Evolutionary conservation across 2,888 invertebrate genomes (phyloP).

Genomic region (Tubulanus polymorphus): DNA sequence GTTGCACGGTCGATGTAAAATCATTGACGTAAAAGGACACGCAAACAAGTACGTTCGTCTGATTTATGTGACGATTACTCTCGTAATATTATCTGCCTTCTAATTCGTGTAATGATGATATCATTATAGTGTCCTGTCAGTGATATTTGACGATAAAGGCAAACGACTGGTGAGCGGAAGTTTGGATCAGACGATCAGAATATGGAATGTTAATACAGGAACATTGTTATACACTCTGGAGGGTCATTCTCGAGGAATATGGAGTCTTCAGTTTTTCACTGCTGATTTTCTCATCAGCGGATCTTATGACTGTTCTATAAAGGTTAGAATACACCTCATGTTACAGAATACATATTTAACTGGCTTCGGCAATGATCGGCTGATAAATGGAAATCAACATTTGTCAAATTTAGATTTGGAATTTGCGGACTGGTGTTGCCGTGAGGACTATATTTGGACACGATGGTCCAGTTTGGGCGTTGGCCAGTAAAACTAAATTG

Average conservation of each 20-base stretch:
- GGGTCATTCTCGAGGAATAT: constrained; percentile 43
- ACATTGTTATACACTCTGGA: constrained; percentile 31
- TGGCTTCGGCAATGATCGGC: no score
- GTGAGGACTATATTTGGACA: constrained; percentile 40
- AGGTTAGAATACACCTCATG: constrained; percentile 24
- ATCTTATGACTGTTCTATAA: constrained; percentile 43
- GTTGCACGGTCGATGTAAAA: constrained; percentile 33
- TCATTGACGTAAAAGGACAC: constrained; percentile 40
- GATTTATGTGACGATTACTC: neutral
- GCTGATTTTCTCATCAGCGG: constrained; percentile 41
- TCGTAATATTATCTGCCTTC: neutral
- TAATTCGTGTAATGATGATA: no score
- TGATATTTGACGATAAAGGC: constrained; percentile 32
- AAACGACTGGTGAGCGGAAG: constrained; percentile 41
- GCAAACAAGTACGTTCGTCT: constrained; percentile 31
- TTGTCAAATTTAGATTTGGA: constrained; percentile 37
- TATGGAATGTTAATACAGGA: constrained; percentile 43
- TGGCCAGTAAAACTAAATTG: constrained; percentile 29
- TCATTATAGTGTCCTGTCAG: constrained; percentile 34
- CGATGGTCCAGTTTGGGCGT: constrained; percentile 43
- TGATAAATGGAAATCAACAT: neutral
- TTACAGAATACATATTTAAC: neutral
- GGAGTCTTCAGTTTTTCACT: constrained; percentile 47
- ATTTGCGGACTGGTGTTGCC: constrained; percentile 34
- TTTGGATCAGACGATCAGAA: constrained; percentile 38